Conservation (phyloP, 2,113 vertebrate species). For the Dascyllus trimaculatus region DNA sequence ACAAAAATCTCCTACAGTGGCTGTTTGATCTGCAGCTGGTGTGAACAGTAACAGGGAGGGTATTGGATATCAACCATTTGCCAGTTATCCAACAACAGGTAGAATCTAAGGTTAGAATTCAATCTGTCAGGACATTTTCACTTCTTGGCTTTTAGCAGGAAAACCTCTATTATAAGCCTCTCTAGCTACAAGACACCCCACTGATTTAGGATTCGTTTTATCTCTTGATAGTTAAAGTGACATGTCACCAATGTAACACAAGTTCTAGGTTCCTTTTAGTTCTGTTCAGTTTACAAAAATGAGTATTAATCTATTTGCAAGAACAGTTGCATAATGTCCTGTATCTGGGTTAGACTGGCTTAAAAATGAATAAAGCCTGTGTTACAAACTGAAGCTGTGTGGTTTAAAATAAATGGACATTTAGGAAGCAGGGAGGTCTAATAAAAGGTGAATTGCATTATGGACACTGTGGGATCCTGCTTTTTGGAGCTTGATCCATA, state of each 20-base stretch:
- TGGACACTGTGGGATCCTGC: not conserved
- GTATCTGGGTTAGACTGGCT: not conserved
- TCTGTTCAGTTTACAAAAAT: not conserved
- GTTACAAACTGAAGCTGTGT: not conserved
- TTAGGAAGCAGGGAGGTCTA: not conserved
- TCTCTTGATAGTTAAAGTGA: not conserved
- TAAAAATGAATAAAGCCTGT: not conserved
- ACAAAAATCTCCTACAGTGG: conserved; percentile 34
- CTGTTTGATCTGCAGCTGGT: conserved; percentile 30
- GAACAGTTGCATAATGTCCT: not conserved
- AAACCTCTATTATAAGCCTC: not conserved
- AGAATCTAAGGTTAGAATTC: not conserved
- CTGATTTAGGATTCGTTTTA: not conserved
- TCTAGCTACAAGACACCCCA: not conserved
- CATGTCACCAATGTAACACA: not conserved
- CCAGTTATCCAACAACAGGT: conserved; percentile 4
- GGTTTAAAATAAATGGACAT: not conserved
- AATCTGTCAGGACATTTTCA: not conserved
- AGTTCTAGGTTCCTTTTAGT: not conserved
- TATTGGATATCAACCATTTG: not conserved
- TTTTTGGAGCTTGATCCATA: not conserved
- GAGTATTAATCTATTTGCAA: not conserved
- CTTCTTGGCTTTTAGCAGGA: not conserved
- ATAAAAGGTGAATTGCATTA: not conserved
- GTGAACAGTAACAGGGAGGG: conserved; percentile 14